Base-by-base conservation (phyloP, 2,113 vertebrate genomes). In the Perca fluviatilis region DNA sequence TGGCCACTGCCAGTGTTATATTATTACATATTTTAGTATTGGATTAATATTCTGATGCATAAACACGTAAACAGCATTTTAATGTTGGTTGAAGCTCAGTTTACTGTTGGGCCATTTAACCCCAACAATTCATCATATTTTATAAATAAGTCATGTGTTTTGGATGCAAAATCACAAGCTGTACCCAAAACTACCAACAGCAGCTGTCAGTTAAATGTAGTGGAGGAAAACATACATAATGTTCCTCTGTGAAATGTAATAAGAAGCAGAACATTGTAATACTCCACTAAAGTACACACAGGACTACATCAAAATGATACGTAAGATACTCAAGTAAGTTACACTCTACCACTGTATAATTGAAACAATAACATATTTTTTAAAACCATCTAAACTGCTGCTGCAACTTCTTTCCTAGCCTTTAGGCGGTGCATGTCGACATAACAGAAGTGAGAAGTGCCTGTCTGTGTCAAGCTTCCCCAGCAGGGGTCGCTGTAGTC, bases 401-500 rank as follows among this genome's bases (percentile, higher is more conserved):
- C 27, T 54, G 50, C 19, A 23, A 4, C 8, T 7, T 12, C 12
- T 54, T 11, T 4, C 0, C 21, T 0, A 3, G 13, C 67, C 77
- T 56, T 12, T 43, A 47, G 60, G 50, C 1, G 50, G 25, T 15
- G 54, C 30, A 61, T 8, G 51, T 58, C 2, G 4, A 50, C 51
- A 21, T 36, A 25, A 30, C 62, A 21, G 30, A 30, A 12, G 14
- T 10, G 56, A 21, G 50, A 71, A 43, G 66, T 40, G 74, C 25
- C 10, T 11, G 56, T 25, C 8, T 14, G 11, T 30, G 7, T 0
- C 5, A 0, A 0, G 10, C 4, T 43, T 1, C 0, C 9, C 92
- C 93, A 75, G 73, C 51, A 90, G 95, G 27, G 62, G 91, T 21
- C 91, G 83, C 89, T 91, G 79, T 54, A 23, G 49, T 30, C 86